Base-by-base conservation (phyloP, 2,797 vertebrate species). In the Mycteria americana region DNA sequence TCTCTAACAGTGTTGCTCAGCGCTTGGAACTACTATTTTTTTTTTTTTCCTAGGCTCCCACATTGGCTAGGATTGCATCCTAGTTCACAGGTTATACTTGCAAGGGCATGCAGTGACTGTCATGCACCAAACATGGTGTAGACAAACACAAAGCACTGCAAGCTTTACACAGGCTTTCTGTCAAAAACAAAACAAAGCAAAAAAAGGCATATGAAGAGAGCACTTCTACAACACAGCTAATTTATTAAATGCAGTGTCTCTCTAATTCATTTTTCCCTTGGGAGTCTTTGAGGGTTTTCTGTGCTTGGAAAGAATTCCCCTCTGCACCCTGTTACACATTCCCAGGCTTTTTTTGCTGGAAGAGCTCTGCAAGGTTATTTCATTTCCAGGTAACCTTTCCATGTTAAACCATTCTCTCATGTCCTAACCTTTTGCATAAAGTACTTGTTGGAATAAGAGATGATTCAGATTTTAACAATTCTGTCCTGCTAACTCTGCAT, bases 391-490 rank as follows among this genome's bases (percentile, higher is more conserved):
- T 48, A 77, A 63, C 10, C 50, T 77, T 79, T 91, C 28, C 27
- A 16, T 56, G 53, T 65, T 65, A 82, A 89, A 62, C 6, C 3
- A 12, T 85, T 87, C 89, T 65, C 46, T 92, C 3, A 2, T 18
- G 43, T 43, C 45, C n/a, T 75, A 80, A 64, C 8, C 39, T 85
- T 89, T 43, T 62, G 28, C 35, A 59, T 33, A 48, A 80, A 77
- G 35, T 45, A 51, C 25, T 41, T 53, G 18, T 33, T 82, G 46
- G 60, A 89, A 43, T 51, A 80, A 74, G 18, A 48, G 18, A 81
- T 72, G 17, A 89, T 65, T 89, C 62, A 88, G 46, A 77, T 91
- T 79, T 64, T 83, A 92, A 68, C 76, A 77, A n/a, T 45, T 88
- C 62, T 60, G 53, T 83, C 59, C 53, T 84, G 45, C 25, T 85